Percentiles rank a stretch among this genome's conserved stretches.
phyloP scores from a whole-genome alignment of 2,113 vertebrate species.

The Protomyctophum bolini region DNA sequence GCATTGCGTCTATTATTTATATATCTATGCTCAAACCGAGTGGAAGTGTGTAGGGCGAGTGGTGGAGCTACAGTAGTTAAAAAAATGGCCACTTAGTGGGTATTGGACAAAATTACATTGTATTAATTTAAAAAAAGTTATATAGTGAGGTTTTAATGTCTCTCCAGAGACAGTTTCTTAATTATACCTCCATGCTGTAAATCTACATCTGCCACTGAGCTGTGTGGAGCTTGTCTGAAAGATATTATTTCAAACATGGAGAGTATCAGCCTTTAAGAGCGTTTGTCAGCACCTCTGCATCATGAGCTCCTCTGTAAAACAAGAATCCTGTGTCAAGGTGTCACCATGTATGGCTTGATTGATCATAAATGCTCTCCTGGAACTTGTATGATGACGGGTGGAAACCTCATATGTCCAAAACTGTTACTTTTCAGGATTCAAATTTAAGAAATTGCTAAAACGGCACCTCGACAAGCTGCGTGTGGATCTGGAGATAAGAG shows the following conservation, averaged over 20 bases:
- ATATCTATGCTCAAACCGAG: no score
- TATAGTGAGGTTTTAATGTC: background rate
- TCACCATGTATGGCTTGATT: conserved; percentile 34
- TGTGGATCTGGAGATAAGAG: no score
- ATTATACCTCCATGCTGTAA: conserved; percentile 29
- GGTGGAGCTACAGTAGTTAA: no score
- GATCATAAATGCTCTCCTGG: conserved; percentile 40
- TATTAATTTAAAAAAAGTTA: background rate
- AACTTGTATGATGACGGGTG: conserved; percentile 21
- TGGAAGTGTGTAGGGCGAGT: no score
- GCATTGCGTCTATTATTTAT: no score
- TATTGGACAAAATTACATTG: no score
- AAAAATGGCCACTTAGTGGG: no score
- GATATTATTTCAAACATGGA: conserved; percentile 21
- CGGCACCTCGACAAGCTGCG: no score
- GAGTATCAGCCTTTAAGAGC: conserved; percentile 38
- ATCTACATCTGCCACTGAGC: conserved; percentile 35
- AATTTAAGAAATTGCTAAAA: no score
- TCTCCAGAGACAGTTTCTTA: conserved; percentile 16
- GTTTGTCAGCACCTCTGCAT: conserved; percentile 47
- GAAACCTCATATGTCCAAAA: no score
- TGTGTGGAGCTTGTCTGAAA: conserved; percentile 20
- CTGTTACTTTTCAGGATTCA: no score
- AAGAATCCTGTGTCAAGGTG: conserved; percentile 1
- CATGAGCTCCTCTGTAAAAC: conserved; percentile 36